Evolutionary conservation across 92 coral and sea anemone genomes (phyloP).

Genomic region (Chrysogorgia sp.): DNA sequence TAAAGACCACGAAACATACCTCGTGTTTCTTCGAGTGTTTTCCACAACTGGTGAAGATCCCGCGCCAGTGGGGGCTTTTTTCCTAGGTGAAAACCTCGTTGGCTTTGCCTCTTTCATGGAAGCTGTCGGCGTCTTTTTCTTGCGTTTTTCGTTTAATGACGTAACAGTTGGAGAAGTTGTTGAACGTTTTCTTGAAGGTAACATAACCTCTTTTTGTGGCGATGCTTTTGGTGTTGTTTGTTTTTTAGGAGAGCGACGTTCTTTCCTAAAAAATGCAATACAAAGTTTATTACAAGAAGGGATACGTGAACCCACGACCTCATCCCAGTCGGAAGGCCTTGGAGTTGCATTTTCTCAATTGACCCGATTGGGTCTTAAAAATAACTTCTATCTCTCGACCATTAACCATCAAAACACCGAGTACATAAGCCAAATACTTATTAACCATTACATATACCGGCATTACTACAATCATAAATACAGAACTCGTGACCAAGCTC

Average conservation of each 20-base stretch:
- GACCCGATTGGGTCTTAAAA: no score
- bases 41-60: not conserved
- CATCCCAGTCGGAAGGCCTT: no score
- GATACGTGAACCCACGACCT: no score
- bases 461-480: no score
- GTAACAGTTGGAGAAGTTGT: not conserved
- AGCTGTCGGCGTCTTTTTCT: constrained; percentile 4
- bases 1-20: not conserved
- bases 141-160: constrained; percentile 2
- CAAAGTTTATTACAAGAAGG: no score
- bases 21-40: not conserved
- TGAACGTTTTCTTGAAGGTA: constrained; percentile 3
- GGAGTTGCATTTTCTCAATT: no score
- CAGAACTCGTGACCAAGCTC: no score
- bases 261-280: not conserved
- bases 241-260: not conserved
- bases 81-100: constrained; percentile 30
- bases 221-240: not conserved
- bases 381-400: no score
- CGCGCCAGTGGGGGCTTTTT: not conserved
- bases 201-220: not conserved
- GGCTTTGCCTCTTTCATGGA: constrained; percentile 19
- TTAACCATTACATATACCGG: no score
- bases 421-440: no score
- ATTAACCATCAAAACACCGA: no score